Evolutionary conservation across 2,797 vertebrate genomes (phyloP).

Genomic region (Hylomyscus alleni): DNA sequence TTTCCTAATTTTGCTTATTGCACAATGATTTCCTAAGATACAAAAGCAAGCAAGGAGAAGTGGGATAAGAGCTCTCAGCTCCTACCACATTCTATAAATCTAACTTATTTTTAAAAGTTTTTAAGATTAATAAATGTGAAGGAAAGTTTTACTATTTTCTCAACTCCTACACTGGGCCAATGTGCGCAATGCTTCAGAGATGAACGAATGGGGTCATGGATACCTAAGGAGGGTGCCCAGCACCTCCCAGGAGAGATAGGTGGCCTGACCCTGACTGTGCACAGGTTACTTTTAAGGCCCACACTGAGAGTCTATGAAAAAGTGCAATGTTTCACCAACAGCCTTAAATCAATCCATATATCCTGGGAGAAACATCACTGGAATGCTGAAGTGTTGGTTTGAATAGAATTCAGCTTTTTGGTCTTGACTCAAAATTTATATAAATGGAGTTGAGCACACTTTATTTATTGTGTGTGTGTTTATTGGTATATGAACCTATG

Average conservation of each 20-base stretch:
- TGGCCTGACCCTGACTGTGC: neutral
- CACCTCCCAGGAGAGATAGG: neutral
- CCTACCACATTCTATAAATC: neutral
- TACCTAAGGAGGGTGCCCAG: neutral
- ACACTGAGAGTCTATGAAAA: neutral
- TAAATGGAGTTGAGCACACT: neutral
- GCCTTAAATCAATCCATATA: neutral
- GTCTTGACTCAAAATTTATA: neutral
- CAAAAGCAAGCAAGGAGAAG: neutral
- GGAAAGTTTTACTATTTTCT: neutral
- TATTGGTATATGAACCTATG: neutral
- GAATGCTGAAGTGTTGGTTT: neutral
- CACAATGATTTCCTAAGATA: neutral
- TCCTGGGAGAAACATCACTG: neutral
- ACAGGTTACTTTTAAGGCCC: neutral
- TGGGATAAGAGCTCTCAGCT: neutral
- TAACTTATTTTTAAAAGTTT: constrained; percentile 20
- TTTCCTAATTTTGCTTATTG: neutral
- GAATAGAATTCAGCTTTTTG: neutral
- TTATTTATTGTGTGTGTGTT: neutral
- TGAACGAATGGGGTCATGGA: neutral
- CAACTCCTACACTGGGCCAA: neutral
- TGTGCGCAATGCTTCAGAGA: neutral
- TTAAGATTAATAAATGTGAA: neutral
- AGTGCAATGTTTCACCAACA: neutral